Percentiles rank a stretch among this genome's conserved stretches.
These are phyloP conservation scores for Eulemur macaco DNA, from an alignment of 2,113 vertebrate genomes.

Conservation along the genomic window DNA sequence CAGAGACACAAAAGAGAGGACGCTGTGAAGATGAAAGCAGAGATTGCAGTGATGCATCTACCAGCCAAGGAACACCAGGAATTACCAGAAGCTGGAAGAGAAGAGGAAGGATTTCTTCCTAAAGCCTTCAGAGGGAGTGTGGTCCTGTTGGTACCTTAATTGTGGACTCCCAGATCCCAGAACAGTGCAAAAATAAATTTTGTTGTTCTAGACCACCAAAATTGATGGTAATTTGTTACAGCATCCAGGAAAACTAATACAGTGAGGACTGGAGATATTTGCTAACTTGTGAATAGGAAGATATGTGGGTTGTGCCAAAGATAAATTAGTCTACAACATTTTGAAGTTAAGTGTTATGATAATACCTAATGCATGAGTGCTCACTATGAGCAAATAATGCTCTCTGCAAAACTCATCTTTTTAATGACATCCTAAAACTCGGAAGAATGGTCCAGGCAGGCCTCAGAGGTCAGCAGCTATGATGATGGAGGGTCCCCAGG, in stretches of 20 bases:
- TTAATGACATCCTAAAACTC: not conserved
- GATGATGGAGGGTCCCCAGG: not conserved
- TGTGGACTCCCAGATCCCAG: not conserved
- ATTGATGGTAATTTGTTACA: not conserved
- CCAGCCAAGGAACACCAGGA: not conserved
- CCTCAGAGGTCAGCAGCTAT: not conserved
- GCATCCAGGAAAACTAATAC: not conserved
- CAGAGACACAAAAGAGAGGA: not conserved
- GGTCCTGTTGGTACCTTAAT: not conserved
- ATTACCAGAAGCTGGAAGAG: not conserved
- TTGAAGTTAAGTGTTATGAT: not conserved
- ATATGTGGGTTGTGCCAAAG: not conserved
- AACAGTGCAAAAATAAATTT: not conserved
- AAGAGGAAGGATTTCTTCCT: not conserved
- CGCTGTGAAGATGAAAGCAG: not conserved
- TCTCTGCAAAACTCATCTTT: not conserved
- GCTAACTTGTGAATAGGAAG: not conserved
- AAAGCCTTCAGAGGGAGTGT: not conserved
- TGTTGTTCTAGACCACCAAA: not conserved
- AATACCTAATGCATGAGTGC: not conserved
- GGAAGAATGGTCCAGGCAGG: not conserved
- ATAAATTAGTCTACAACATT: not conserved
- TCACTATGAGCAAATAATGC: not conserved
- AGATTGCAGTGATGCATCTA: not conserved
- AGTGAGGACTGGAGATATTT: not conserved